These are phyloP conservation scores for Orgyia antiqua DNA, from an alignment of 2,888 invertebrate genomes.

Conservation along the genomic window DNA sequence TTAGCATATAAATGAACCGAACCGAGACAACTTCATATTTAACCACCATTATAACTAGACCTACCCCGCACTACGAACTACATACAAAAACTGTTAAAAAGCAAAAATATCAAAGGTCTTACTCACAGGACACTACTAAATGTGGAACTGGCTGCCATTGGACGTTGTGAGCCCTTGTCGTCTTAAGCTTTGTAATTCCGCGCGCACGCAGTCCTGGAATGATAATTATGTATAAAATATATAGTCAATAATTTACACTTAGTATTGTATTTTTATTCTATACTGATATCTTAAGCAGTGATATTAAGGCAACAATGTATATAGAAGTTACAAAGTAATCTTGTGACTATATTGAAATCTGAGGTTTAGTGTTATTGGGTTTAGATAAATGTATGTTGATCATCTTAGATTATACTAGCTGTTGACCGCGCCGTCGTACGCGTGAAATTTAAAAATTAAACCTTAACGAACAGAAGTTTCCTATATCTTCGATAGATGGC, in stretches of 20 bases:
- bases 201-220: slow-evolving; percentile 30
- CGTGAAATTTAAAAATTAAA: too few relatives aligned
- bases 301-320: slow-evolving; percentile 54
- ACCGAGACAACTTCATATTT: slow-evolving; percentile 70
- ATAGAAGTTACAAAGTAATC: slow-evolving; percentile 36
- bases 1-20: slow-evolving; percentile 75
- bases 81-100: slow-evolving; percentile 13
- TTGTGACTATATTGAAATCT: slow-evolving; percentile 53
- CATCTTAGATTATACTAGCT: too few relatives aligned
- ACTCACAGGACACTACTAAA: slow-evolving; percentile 39
- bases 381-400: too few relatives aligned
- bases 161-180: slow-evolving; percentile 31
- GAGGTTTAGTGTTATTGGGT: slow-evolving; percentile 52
- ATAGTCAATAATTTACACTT: slow-evolving; percentile 50
- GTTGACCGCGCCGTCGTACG: too few relatives aligned
- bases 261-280: slow-evolving; percentile 37
- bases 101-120: slow-evolving; percentile 35
- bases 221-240: slow-evolving; percentile 54
- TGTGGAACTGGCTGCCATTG: slow-evolving; percentile 49
- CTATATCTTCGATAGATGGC: too few relatives aligned
- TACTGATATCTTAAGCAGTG: slow-evolving; percentile 53
- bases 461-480: too few relatives aligned
- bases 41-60: slow-evolving; percentile 37
- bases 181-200: slow-evolving; percentile 31
- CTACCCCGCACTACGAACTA: slow-evolving; percentile 26